Base-by-base conservation (phyloP, 2,888 invertebrate species). In the Cetonia aurata region DNA sequence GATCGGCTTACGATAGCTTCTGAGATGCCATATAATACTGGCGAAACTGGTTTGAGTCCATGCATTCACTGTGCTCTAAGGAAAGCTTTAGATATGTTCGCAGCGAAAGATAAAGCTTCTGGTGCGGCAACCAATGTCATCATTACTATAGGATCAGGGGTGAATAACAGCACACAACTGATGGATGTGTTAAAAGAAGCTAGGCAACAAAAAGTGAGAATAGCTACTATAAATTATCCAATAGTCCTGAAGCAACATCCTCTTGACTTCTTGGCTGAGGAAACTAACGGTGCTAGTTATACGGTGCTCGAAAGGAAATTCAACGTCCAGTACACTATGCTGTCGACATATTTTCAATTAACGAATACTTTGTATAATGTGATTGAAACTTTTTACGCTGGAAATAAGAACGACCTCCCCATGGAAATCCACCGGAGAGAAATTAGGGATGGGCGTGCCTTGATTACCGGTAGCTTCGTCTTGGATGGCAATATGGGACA, bases 201-300 rank as follows among this genome's bases (percentile, higher is more conserved):
- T 0, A 82, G 81, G 41, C 81, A 82, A 37, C 80, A 84, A 25
- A 85, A 85, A 72, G 86, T 88, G 3, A 83, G 84, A 71, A 83
- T 89, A 15, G 86, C 87, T 0, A 87, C 88, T 0, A 85, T 89
- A 56, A 88, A 87, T 74, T 89, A 88, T 77, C 88, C 89, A 0
- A 81, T 82, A n/a, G 79, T 87, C 15, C 79, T 84, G 0, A 77
- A 86, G 57, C 78, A 82, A 1, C 80, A 83, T 50, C 83, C 86
- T 3, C 79, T 89, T 13, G 86, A 88, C 74, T 79, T 80, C 33
- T 76, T 89, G 46, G 86, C 87, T 0, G 79, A 83, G 46, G 80
- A 82, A 62, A 87, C 86, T 0, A 82, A 79, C 55, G 88, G 86
- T 17, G 80, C 80, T 10, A 82, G 86, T 8, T 88, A 86, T 75